Base-by-base conservation (phyloP, 1,140 invertebrate species). In the Melanaphis sacchari region DNA sequence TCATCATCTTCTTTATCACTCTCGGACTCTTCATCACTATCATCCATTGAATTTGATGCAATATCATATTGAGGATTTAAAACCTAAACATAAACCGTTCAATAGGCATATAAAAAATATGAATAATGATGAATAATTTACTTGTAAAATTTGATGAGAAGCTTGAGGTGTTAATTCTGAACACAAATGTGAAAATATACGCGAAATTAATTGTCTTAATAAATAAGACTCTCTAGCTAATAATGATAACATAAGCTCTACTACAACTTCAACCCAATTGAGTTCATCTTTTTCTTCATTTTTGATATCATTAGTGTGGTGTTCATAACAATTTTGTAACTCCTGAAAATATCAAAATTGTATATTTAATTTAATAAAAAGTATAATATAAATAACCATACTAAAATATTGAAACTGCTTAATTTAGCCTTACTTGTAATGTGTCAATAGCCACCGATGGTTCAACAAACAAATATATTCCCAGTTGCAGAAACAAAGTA, bases 71-170 rank as follows among this genome's bases (percentile, higher is more conserved):
- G 52, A n/a, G 93, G 93, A 93, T 94, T 91, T 76, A 97, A 95
- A 46, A 97, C 95, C 95, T 95, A 49, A 90, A 93, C 93, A 94
- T n/a, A 46, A 43, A 94, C 76, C 5, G 36, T 82, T 22, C 21
- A 93, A 91, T 54, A 87, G 38, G 85, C 40, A 93, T 94, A 40
- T 54, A 24, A 52, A 89, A 93, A 93, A 94, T 89, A 82, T 59
- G 6, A 38, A 94, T 84, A 94, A 94, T 49, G 85, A 26, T 31
- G 24, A 84, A n/a, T 81, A 93, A 43, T 94, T 95, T 95, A 96
- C 97, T n/a, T 96, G 96, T 82, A 98, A 95, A 94, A 98, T 97
- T 95, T 97, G 97, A 94, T 96, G 96, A 93, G 98, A 95, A 31
- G 97, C 96, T 38, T 96, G 95, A 18, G 96, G 95, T 18, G 96